These are phyloP conservation scores for Stylophora pistillata DNA, from an alignment of 64 coral and sea anemone species.

Conservation along the genomic window DNA sequence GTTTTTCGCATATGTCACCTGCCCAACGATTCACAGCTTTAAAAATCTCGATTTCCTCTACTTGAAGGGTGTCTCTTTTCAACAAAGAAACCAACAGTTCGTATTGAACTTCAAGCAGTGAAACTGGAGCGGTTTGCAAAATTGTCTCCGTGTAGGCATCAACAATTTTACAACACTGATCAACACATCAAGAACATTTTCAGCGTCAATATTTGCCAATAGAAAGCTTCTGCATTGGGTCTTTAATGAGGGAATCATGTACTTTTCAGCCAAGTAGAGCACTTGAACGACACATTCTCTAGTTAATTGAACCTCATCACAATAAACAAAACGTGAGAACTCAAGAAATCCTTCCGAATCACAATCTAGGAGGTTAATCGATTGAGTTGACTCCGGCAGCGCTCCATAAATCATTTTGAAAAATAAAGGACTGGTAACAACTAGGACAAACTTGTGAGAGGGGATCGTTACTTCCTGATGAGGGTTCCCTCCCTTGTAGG, in stretches of 20 bases:
- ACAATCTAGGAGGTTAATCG: background rate
- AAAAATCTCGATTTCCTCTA: background rate
- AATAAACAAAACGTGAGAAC: conserved; percentile 16
- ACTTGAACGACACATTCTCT: conserved; percentile 23
- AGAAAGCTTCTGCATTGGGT: background rate
- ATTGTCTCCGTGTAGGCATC: background rate
- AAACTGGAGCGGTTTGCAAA: background rate
- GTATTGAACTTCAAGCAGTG: background rate
- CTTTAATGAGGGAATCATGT: too few species aligned
- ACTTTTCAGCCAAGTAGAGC: conserved; percentile 11
- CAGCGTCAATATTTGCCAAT: conserved; percentile 5
- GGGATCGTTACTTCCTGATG: background rate
- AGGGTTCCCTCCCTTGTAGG: background rate
- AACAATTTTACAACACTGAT: conserved; percentile 1
- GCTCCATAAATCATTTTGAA: conserved; percentile 14
- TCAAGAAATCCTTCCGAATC: too few species aligned
- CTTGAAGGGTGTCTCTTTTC: background rate
- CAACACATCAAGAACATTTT: conserved; percentile 17
- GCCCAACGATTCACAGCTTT: background rate
- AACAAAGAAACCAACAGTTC: background rate
- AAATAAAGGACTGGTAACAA: background rate
- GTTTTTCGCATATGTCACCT: background rate
- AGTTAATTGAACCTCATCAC: background rate
- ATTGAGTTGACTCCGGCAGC: background rate
- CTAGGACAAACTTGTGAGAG: conserved; percentile 15